Conservation (phyloP, 2,888 invertebrate species). For the Conomelus anceps region DNA sequence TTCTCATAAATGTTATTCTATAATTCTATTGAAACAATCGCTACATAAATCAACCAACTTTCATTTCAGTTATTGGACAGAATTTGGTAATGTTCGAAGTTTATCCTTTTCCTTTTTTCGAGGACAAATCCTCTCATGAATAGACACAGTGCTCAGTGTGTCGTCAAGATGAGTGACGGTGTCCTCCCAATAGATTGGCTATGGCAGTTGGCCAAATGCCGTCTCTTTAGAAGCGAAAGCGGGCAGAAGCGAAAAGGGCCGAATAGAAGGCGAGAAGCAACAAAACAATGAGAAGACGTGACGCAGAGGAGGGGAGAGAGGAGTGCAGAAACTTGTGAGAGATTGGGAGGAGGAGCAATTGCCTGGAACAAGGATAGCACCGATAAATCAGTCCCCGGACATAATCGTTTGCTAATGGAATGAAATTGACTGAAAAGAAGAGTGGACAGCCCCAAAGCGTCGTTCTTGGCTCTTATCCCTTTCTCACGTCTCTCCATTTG, state of each 20-base stretch:
- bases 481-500: background rate
- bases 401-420: constrained; percentile 13
- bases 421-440: constrained; percentile 11
- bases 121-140: background rate
- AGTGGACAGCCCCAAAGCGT: constrained; percentile 10
- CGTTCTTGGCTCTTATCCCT: background rate
- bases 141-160: too few relatives aligned
- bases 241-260: background rate
- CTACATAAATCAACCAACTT: too few relatives aligned
- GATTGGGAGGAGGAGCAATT: constrained; percentile 10
- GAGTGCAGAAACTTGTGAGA: background rate
- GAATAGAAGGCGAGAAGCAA: background rate
- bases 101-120: background rate
- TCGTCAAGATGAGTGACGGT: background rate
- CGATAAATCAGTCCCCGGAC: constrained; percentile 8
- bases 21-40: too few relatives aligned
- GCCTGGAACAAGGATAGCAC: constrained; percentile 4
- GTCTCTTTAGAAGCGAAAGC: too few relatives aligned
- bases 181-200: background rate
- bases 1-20: too few relatives aligned
- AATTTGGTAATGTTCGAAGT: background rate
- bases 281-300: background rate
- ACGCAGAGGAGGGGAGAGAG: background rate
- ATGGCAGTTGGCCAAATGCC: background rate
- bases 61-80: background rate